Conservation (phyloP, 2,113 vertebrate genomes). For the Psilopsiagon aymara region DNA sequence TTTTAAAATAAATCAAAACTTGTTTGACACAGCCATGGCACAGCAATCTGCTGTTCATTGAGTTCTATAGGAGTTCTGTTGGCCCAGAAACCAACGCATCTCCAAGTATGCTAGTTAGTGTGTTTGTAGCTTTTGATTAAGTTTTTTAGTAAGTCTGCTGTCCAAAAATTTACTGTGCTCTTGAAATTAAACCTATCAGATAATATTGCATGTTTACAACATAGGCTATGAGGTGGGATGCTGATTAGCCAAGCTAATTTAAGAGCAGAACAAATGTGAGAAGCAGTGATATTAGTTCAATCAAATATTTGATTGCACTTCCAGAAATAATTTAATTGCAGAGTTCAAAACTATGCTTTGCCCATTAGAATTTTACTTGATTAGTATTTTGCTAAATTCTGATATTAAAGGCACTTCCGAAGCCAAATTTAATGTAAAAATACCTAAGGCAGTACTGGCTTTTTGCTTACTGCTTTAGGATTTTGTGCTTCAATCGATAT, state of each 20-base stretch:
- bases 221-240: background rate
- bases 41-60: background rate
- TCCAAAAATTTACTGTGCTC: background rate
- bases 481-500: background rate
- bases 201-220: background rate
- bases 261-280: background rate
- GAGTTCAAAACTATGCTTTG: background rate
- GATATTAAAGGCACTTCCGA: background rate
- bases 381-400: background rate
- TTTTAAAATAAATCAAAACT: background rate
- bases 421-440: background rate
- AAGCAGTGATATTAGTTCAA: background rate
- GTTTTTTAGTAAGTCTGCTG: conserved; percentile 7
- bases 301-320: background rate
- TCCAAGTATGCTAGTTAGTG: background rate
- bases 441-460: background rate
- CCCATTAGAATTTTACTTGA: background rate
- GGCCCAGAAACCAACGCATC: background rate
- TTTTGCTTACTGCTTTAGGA: background rate
- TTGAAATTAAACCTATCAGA: conserved; percentile 5
- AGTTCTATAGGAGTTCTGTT: background rate
- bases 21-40: background rate
- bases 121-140: conserved; percentile 10
- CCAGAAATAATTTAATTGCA: conserved; percentile 18
- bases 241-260: conserved; percentile 43